Base-by-base conservation (phyloP, 2,888 invertebrate genomes). In the Cremastinae sp. region DNA sequence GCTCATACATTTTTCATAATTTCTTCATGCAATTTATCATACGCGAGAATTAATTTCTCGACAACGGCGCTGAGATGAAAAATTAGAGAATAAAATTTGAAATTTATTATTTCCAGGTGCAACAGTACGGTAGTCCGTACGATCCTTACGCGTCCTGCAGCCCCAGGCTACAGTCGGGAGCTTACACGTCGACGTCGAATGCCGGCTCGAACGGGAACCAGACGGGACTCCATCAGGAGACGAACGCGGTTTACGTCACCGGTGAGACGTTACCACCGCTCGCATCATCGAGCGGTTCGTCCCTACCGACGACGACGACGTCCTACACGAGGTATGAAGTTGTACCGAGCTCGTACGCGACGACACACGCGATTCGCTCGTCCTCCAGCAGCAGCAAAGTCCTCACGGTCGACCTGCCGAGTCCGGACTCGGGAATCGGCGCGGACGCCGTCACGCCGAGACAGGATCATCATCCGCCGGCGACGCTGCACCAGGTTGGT, bases 371-470 rank as follows among this genome's bases (percentile, higher is more conserved):
- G 62, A 88, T 89, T 75, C 86, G 89, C 78, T 88, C 89, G 39
- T 85, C 89, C 10, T 88, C 89, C 45, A 88, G 86, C 79, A 88
- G 85, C 84, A 89, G 89, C 84, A 89, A 89, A 83, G 96, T 96
- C 49, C 93, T 97, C 83, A 96, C 97, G 62, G 97, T 97, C 87
- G 98, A 98, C 91, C 93, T 98, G 88, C 97, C 98, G 28, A 97
- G 97, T 84, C 97, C 97, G 28, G 98, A 98, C 91, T 96, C 96
- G 88, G 98, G 98, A 80, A 98, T 98, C 88, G 98, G 98, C 80
- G 96, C 97, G 43, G 96, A 97, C 88, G 96, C 97, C 83, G 96
- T 97, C 89, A 97, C 97, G 76, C 97, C 97, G 79, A 85, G 89
- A 78, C 89, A 89, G 79, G 89, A 89, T 78, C 89, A 89, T 84